Evolutionary conservation across 2,888 invertebrate species (phyloP), one percentile per base, ranked within the genome.

Genomic region (Furcula furcula): DNA sequence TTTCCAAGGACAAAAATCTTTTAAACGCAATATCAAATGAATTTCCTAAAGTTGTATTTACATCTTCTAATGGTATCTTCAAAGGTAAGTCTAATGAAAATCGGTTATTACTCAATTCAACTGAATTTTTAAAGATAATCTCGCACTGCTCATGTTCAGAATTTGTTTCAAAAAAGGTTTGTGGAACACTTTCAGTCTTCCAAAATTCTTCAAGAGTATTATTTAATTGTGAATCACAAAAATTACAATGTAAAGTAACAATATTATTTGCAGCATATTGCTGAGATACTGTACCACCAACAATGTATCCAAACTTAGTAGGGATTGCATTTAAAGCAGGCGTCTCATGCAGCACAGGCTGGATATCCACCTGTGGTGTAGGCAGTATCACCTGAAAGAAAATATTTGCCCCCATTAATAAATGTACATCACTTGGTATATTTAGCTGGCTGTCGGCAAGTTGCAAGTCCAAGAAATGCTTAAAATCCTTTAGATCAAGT

Each of bases 321-420:
- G 10, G 10, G 2, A 23, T 4, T 7, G 6, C 6, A 11, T 11
- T 11, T 6, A 11, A 11, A 9, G 22, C 22, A 11, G 22, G 11
- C 2, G 22, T 12, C 10, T 4, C 7, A n/a, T 9, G 1, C 6
- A 9, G 21, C 21, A 10, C 4, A 4, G 21, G 10, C 21, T 21
- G 21, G 21, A 4, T 4, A 4, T 21, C 21, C 9, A 21, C 9
- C 2, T 4, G n/a, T 10, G 9, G 1, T 5, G 21, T n/a, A n/a
- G 39, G 44, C 20, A 46, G 18, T 7, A 54, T 23, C 5, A 35
- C 29, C 46, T 51, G 46, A 12, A 54, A 54, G 20, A 48, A 37
- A 2, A 48, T 25, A 31, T 51, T 40, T 11, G 35, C 31, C 13
- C 44, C 39, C 15, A 46, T 27, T 25, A 50, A 25, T 3, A 50